Evolutionary conservation across 2,113 vertebrate species (phyloP).

Genomic region (Corydoras sp.): DNA sequence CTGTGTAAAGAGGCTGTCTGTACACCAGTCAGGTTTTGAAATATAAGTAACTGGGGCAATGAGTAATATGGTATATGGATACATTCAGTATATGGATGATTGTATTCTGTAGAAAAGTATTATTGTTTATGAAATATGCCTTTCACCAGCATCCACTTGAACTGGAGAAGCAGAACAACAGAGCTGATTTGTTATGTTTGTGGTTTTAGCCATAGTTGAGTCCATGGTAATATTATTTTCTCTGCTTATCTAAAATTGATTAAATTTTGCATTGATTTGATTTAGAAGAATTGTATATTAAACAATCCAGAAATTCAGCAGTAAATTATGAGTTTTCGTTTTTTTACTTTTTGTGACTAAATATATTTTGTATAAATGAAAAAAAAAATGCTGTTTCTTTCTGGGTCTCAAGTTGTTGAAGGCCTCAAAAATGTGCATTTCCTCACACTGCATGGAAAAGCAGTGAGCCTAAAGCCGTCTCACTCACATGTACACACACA

Average conservation of each 20-base stretch:
- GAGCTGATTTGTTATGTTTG: conserved; percentile 24
- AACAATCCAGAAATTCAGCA: neutral
- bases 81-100: conserved; percentile 35
- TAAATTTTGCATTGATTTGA: too few species aligned
- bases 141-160: conserved; percentile 5
- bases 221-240: conserved; percentile 34
- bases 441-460: conserved; percentile 45
- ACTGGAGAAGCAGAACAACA: conserved; percentile 21
- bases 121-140: too few species aligned
- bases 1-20: neutral
- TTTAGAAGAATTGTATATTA: too few species aligned
- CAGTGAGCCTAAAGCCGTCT: conserved; percentile 36
- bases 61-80: conserved; percentile 34
- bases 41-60: conserved; percentile 26
- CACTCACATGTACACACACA: neutral
- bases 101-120: conserved; percentile 30
- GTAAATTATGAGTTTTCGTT: too few species aligned
- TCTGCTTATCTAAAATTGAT: neutral
- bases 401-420: conserved; percentile 11
- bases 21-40: conserved; percentile 43
- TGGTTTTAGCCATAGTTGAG: conserved; percentile 28
- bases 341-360: neutral
- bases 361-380: neutral
- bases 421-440: conserved; percentile 30
- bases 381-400: conserved; percentile 1